Conservation (phyloP, 2,113 vertebrate genomes). For the Atlantisia rogersi region DNA sequence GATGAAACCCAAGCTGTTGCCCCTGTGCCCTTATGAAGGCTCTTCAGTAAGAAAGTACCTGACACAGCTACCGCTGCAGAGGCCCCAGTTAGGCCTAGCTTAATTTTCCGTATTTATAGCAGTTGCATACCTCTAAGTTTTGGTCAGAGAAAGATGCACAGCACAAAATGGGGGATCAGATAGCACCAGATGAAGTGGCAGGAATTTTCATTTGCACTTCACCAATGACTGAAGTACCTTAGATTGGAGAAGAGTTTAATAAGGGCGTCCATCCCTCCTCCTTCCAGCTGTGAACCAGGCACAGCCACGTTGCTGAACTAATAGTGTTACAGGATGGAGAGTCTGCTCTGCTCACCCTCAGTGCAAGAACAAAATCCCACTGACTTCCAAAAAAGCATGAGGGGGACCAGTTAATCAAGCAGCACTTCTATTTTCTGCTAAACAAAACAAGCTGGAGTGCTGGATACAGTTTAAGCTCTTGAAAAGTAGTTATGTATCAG, state of each 20-base stretch:
- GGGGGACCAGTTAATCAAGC: background rate
- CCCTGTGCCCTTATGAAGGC: background rate
- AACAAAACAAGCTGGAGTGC: background rate
- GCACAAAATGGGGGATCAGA: background rate
- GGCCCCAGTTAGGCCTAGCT: background rate
- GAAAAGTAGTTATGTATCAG: background rate
- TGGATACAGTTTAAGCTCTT: constrained; percentile 5
- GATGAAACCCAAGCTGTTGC: background rate
- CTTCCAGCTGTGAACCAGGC: background rate
- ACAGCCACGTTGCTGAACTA: background rate
- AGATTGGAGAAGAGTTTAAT: background rate
- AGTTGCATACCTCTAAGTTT: background rate
- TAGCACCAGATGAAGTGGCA: background rate
- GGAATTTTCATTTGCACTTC: background rate
- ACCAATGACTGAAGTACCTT: background rate
- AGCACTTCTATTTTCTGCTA: background rate
- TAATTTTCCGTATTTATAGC: background rate
- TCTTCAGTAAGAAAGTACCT: background rate
- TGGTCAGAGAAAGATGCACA: background rate
- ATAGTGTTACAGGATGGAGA: background rate
- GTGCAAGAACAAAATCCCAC: background rate
- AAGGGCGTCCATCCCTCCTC: background rate
- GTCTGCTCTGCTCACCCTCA: background rate
- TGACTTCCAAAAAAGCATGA: background rate
- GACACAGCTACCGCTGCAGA: background rate